These are phyloP conservation scores for Amniataba percoides DNA, from an alignment of 2,797 vertebrate species.

Conservation along the genomic window DNA sequence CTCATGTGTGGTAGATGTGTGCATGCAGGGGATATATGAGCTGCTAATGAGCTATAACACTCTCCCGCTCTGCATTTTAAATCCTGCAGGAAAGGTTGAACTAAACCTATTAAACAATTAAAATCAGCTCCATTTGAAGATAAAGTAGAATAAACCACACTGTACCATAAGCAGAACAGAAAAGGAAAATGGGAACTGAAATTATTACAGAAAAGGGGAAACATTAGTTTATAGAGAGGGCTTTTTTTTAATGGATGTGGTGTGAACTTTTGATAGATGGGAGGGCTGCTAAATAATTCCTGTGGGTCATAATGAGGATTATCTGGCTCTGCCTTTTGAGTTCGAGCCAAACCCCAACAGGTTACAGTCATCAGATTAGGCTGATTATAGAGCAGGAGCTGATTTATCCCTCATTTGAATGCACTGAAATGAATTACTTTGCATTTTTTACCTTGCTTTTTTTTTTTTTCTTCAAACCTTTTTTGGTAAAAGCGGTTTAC, in stretches of 20 bases:
- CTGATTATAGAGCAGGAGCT: background rate
- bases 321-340: constrained; percentile 48
- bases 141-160: background rate
- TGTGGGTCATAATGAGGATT: constrained; percentile 52
- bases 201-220: background rate
- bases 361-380: constrained; percentile 28
- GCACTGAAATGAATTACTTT: background rate
- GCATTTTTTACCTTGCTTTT: background rate
- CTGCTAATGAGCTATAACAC: constrained; percentile 65
- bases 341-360: constrained; percentile 42
- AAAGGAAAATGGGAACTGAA: constrained; percentile 8
- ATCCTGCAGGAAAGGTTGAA: constrained; percentile 26
- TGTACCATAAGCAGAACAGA: background rate
- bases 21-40: constrained; percentile 45
- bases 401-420: constrained; percentile 14
- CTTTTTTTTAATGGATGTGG: constrained; percentile 13
- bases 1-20: constrained; percentile 43
- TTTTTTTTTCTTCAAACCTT: background rate
- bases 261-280: constrained; percentile 42
- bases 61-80: constrained; percentile 27
- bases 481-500: background rate
- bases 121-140: constrained; percentile 24
- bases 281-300: constrained; percentile 65
- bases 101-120: constrained; percentile 22
- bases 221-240: background rate